Base-by-base conservation (phyloP, 2,888 invertebrate species). In the Machimus atricapillus region DNA sequence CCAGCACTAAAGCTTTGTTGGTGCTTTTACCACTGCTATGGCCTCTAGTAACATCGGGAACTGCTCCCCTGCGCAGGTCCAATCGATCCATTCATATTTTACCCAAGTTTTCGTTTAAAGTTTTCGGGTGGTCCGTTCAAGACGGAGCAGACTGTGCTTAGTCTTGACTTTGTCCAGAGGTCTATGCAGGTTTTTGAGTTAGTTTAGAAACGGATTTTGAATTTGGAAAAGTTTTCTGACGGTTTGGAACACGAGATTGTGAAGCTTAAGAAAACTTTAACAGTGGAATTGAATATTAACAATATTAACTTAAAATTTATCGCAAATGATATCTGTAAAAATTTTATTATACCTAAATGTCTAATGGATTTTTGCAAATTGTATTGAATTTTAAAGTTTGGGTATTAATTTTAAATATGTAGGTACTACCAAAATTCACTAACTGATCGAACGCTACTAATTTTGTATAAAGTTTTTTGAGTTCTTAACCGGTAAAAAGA, bases 31-130 rank as follows among this genome's bases (percentile, higher is more conserved):
- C 79, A 40, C 27, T 79, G 79, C 27, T 74, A 85, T 74, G 85
- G 43, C 85, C 31, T 85, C 85, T 85, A 66, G 66, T 66, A 66
- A 66, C 66, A 66, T 66, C 66, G 19, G 12, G 23, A 66, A 19
- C 5, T 66, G 58, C 7, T 40, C 37, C 0, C 8, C 31, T 83
- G 66, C 82, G 82, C 82, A 83, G 16, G 82, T 83, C 82, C 19
- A 83, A 83, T 83, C 82, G 82, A 83, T 83, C 82, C 82, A 83
- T 83, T 83, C 82, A 83, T 81, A 81, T 66, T 23, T 83, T 83
- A 34, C 81, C 34, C 23, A 66, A 23, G 66, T 66, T 66, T 66
- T 66, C 12, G 9, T 19, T 66, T 66, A 19, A 23, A 19, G 2
- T 7, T 27, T 66, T 66, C 2, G 19, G 8, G 40, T 40, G 66